Evolutionary conservation across 2,113 vertebrate genomes (phyloP).

Genomic region (Perca schrenkii): DNA sequence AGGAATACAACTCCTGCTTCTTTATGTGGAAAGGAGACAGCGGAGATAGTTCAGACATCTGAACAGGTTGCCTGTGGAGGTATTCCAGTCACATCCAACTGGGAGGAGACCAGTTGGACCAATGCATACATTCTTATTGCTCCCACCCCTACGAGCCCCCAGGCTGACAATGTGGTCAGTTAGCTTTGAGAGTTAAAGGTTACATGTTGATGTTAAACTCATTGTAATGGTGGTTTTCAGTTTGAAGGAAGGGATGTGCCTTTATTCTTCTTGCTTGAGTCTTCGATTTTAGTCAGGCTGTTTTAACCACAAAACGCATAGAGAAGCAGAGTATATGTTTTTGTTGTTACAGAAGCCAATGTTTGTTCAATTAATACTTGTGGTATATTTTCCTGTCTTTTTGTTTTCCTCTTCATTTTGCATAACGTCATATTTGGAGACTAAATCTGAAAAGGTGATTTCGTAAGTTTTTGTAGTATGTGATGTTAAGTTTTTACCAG

Average conservation of each 20-base stretch:
- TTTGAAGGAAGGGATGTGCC: not conserved
- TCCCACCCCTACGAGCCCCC: not conserved
- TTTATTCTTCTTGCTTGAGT: not conserved
- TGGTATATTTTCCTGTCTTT: conserved; percentile 60
- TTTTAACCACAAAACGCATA: not conserved
- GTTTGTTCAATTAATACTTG: conserved; percentile 47
- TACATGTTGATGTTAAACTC: not conserved
- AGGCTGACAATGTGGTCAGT: not conserved
- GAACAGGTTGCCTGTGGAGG: not conserved
- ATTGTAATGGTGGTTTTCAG: not conserved
- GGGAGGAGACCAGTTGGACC: not conserved
- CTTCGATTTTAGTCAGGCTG: not conserved
- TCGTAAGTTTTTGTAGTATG: conserved; percentile 52
- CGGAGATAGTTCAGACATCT: not conserved
- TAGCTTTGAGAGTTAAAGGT: not conserved
- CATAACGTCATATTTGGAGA: conserved; percentile 77
- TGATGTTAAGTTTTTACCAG: conserved; percentile 46
- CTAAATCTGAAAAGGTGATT: conserved; percentile 84
- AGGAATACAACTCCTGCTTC: not conserved
- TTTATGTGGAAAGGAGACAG: not conserved
- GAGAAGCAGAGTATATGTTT: not conserved
- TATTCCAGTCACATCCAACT: not conserved
- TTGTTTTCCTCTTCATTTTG: conserved; percentile 68
- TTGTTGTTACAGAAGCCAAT: not conserved
- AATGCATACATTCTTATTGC: not conserved